Base-by-base conservation (phyloP, 2,888 invertebrate genomes). In the Hirtodrosophila cameraria region DNA sequence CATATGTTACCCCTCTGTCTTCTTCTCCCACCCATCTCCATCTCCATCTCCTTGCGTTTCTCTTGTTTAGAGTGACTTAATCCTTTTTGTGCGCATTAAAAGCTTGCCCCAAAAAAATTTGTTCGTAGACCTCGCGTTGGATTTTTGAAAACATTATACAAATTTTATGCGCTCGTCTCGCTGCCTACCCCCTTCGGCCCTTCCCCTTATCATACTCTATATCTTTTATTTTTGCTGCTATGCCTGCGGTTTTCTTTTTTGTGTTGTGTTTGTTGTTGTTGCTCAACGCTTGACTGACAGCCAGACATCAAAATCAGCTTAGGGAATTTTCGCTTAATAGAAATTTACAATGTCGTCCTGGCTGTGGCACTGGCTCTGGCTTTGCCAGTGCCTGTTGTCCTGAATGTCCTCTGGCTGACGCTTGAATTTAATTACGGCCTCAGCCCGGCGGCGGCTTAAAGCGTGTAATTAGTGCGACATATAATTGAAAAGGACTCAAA, bases 281-380 rank as follows among this genome's bases (percentile, higher is more conserved):
- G 65, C 63, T 38, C 62, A 65, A 57, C 62, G 58, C 69, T 65
- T 66, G 76, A 77, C 73, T 75, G 76, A 77, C 81, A 77, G 65
- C 61, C 77, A 81, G 81, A 78, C 78, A 81, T 78, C 81, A 81
- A 78, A 78, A 78, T 81, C 81, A 78, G 77, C 77, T 78, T 81
- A 78, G 77, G 81, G 81, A 77, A 77, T 81, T 78, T 70, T 63
- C 76, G 77, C 67, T 77, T 74, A 74, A 81, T 78, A 81, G 74
- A 78, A 78, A 78, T 78, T 78, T 77, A 74, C 75, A 81, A 81
- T 77, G 74, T 73, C 73, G 65, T 76, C 64, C 58, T 67, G 53
- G 38, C 54, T 18, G 27, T 45, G 53, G 38, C 54, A 20, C 30
- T 45, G 53, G 31, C 9, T 43, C 13, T 43, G 50, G 38, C 35